A percentile compares a stretch with the other conserved stretches of the same genome.
Conservation (phyloP, 2,113 vertebrate species). For the Onychorhynchus coronatus region DNA sequence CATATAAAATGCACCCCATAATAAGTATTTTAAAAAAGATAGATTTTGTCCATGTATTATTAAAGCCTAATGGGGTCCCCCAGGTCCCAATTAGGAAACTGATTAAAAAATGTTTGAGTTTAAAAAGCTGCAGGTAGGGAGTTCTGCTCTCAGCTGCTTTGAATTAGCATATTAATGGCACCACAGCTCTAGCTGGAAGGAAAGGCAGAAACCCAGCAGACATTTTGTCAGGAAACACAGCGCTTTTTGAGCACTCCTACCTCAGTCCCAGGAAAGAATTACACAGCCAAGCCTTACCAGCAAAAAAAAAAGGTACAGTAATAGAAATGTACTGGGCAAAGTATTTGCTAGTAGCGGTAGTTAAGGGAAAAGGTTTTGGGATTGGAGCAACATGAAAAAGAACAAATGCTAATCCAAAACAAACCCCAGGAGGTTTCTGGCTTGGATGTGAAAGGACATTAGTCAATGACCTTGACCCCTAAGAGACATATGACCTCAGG, state of each 20-base stretch:
- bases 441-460: neutral
- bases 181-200: neutral
- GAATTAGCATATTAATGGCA: conserved; percentile 61
- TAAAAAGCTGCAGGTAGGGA: conserved; percentile 59
- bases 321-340: neutral
- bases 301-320: neutral
- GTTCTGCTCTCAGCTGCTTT: conserved; percentile 38
- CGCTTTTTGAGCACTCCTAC: neutral
- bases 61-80: conserved; percentile 69
- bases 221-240: neutral
- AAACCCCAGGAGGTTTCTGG: neutral
- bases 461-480: neutral
- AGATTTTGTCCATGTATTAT: conserved; percentile 73
- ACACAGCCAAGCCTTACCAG: neutral
- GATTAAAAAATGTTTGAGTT: conserved; percentile 65
- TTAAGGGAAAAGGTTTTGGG: neutral
- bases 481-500: neutral
- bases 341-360: neutral
- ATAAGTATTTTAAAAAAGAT: conserved; percentile 65
- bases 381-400: neutral
- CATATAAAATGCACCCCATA: conserved; percentile 63
- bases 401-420: neutral
- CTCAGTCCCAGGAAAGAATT: neutral
- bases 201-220: neutral
- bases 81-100: conserved; percentile 69